These are phyloP conservation scores for Rhopilema esculentum DNA, from an alignment of 30 jellyfish, hydroid and myxozoan species.

Conservation along the genomic window DNA sequence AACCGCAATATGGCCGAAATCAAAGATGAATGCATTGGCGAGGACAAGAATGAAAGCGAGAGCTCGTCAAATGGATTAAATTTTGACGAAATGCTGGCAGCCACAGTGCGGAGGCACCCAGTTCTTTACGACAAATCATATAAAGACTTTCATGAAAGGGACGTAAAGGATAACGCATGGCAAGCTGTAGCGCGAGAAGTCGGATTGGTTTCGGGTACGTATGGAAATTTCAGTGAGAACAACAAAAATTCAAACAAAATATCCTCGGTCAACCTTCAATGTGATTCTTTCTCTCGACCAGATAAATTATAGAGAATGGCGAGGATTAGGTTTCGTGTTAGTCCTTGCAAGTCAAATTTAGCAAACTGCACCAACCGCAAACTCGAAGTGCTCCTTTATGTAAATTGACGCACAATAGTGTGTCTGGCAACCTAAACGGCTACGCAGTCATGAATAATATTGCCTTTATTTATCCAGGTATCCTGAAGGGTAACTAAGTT, in stretches of 20 bases:
- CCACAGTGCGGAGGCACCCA: slow-evolving; percentile 28
- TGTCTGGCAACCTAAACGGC: not conserved
- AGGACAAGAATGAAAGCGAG: slow-evolving; percentile 14
- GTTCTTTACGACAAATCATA: slow-evolving; percentile 41
- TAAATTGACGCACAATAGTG: not conserved
- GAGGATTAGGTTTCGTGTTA: not conserved
- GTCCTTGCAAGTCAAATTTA: not conserved
- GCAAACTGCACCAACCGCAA: not conserved
- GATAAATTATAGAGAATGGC: not conserved
- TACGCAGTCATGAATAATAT: not conserved
- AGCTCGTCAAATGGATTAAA: not conserved
- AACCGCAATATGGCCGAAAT: slow-evolving; percentile 57
- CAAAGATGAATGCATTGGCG: slow-evolving; percentile 21
- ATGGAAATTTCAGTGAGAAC: no score
- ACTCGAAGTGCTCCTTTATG: not conserved
- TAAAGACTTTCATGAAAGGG: slow-evolving; percentile 45
- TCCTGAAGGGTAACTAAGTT: no score
- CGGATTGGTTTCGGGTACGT: slow-evolving; percentile 34
- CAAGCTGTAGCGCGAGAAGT: slow-evolving; percentile 42
- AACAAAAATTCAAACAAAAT: no score
- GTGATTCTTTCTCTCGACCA: not conserved
- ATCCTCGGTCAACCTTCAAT: not conserved
- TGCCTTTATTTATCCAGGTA: no score
- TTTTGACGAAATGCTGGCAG: slow-evolving; percentile 32
- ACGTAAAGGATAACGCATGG: slow-evolving; percentile 62